phyloP scores from a whole-genome alignment of 2,113 vertebrate genomes.

The Gobio gobio region DNA sequence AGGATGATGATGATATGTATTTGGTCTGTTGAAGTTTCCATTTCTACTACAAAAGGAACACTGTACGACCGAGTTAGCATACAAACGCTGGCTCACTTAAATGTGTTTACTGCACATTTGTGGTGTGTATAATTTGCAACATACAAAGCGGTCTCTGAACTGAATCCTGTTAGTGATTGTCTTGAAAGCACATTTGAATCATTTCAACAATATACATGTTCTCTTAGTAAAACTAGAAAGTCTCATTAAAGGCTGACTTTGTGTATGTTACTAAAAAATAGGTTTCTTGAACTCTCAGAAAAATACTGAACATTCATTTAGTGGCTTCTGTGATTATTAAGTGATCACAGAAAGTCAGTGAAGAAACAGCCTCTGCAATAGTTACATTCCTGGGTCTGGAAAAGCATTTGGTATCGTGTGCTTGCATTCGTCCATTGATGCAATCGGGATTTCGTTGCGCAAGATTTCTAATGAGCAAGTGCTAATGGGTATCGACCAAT shows the following conservation, averaged over 20 bases:
- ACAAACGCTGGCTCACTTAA: not conserved
- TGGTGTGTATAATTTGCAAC: conserved; percentile 16
- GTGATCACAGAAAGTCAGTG: conserved; percentile 22
- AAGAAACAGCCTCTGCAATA: conserved; percentile 30
- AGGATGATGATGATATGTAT: conserved; percentile 13
- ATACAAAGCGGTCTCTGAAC: conserved; percentile 23
- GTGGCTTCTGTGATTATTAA: conserved; percentile 20
- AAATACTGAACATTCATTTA: conserved; percentile 55
- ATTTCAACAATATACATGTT: conserved; percentile 34
- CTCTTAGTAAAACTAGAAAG: conserved; percentile 49
- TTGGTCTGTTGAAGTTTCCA: conserved; percentile 41
- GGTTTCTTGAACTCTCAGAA: conserved; percentile 33
- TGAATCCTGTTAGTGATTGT: conserved; percentile 48
- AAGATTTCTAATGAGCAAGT: conserved; percentile 19
- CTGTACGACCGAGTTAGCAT: not conserved
- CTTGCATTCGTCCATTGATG: conserved; percentile 17
- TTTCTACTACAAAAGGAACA: not conserved
- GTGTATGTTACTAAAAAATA: conserved; percentile 35
- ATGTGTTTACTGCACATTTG: not conserved
- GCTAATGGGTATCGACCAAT: conserved; percentile 2
- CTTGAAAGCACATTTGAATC: conserved; percentile 34
- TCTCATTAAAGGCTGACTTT: conserved; percentile 41
- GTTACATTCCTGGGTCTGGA: conserved; percentile 60
- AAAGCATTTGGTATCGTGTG: conserved; percentile 49
- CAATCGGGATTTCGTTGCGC: not conserved